Base-by-base conservation (phyloP, 2,797 vertebrate genomes). In the Tauraco hartlaubi region DNA sequence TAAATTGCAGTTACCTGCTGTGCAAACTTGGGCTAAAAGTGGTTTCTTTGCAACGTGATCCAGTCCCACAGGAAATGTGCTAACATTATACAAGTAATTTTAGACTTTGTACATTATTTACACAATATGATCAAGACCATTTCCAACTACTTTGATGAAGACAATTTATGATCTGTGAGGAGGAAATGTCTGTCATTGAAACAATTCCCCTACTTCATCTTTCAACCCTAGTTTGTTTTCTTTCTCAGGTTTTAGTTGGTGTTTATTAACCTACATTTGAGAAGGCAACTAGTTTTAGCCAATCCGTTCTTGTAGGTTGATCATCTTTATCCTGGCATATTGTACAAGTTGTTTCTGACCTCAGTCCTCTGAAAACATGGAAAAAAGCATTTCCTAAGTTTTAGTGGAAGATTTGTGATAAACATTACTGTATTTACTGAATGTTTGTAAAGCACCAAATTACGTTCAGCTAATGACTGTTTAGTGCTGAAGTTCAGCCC, bases 401-500 rank as follows among this genome's bases (percentile, higher is more conserved):
- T 85, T 67, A 72, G 33, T 69, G 52, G n/a, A 87, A 83, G 52
- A 85, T 72, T 61, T 83, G 35, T 80, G 54, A 64, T 64, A 68
- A 90, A 85, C 5, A 49, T 56, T n/a, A 14, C 54, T 39, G 7
- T 91, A 61, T 88, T 95, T 88, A 68, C 29, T 46, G 61, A 71
- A 33, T 71, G 26, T 67, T 90, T 86, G 37, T 48, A 51, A 87
- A 85, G 18, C n/a, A 85, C 18, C 25, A 71, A 62, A 67, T 94
- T 90, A 49, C 37, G 10, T 85, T 90, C 51, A 51, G 35, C 55
- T 91, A 75, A 81, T 81, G 79, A 62, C 41, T 61, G 41, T 77
- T 89, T 62, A 84, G 61, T 41, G 43, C 39, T 91, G 76, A 92
- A 92, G 48, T 94, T 93, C 39, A 88, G 37, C 75, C 41, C 72